Evolutionary conservation across 1,140 invertebrate genomes (phyloP).

Genomic region (Lethrus apterus): DNA sequence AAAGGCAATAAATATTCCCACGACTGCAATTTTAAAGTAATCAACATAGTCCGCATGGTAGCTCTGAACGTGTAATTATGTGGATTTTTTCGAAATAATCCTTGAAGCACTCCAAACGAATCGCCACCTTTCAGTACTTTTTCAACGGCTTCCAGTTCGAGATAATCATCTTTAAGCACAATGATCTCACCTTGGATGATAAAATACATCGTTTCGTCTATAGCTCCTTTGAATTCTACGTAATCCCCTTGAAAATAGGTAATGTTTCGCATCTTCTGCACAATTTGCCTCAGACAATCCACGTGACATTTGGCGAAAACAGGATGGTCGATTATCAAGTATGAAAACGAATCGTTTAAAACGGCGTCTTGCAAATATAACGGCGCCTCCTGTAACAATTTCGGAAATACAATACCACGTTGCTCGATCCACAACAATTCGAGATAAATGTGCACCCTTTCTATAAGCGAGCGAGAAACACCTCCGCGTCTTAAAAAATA

Average conservation of each 20-base stretch:
- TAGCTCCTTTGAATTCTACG: slow-evolving; percentile 16
- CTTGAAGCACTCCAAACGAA: slow-evolving; percentile 20
- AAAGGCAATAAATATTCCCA: slow-evolving; percentile 15
- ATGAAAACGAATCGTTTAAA: slow-evolving; percentile 17
- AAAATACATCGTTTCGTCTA: slow-evolving; percentile 23
- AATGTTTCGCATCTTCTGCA: slow-evolving; percentile 10
- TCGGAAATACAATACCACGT: neutral
- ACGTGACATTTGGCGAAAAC: slow-evolving; percentile 17
- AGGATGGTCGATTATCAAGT: slow-evolving; percentile 14
- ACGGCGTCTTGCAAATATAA: slow-evolving; percentile 20
- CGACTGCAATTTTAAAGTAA: slow-evolving; percentile 2
- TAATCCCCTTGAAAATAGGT: slow-evolving; percentile 20
- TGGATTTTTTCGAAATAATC: slow-evolving; percentile 9
- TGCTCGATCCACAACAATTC: neutral
- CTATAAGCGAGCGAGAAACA: neutral
- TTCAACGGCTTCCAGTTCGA: neutral
- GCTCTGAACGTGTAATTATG: slow-evolving; percentile 20
- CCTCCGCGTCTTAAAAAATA: neutral
- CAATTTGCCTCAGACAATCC: slow-evolving; percentile 21
- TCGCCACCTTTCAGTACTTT: slow-evolving; percentile 8
- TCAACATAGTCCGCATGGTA: neutral
- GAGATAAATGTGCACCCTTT: neutral
- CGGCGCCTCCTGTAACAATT: slow-evolving; percentile 11
- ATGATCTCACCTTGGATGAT: slow-evolving; percentile 17
- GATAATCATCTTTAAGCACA: slow-evolving; percentile 10